These are phyloP conservation scores for Nomada ruficornis DNA, from an alignment of 2,888 invertebrate species.

Conservation along the genomic window DNA sequence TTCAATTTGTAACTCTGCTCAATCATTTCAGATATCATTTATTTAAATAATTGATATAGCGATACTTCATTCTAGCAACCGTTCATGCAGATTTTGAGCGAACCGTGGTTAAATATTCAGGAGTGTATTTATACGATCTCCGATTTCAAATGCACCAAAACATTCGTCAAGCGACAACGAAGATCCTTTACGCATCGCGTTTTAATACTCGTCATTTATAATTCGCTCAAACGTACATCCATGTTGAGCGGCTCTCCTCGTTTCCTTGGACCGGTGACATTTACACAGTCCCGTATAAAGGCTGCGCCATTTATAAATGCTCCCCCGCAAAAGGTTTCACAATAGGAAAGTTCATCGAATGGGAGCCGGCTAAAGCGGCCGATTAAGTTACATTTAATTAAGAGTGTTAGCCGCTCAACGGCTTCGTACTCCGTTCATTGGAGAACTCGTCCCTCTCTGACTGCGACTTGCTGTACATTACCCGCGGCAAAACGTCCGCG, in stretches of 20 bases:
- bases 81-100: not conserved
- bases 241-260: not conserved
- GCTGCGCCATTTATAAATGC: conserved; percentile 27
- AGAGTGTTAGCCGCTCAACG: not conserved
- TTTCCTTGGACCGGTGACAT: conserved; percentile 31
- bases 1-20: no score
- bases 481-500: not conserved
- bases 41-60: no score
- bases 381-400: conserved; percentile 53
- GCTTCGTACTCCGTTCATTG: no score
- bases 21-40: no score
- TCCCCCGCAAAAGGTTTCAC: not conserved
- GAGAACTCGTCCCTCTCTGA: not conserved
- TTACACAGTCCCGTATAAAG: conserved; percentile 31
- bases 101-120: not conserved
- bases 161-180: not conserved
- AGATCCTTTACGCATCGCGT: not conserved
- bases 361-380: not conserved
- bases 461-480: not conserved
- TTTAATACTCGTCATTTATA: conserved; percentile 7
- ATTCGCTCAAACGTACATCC: not conserved
- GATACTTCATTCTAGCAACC: not conserved
- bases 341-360: conserved; percentile 35
- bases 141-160: not conserved
- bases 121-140: not conserved